Evolutionary conservation across 53 echinoderm and acorn worm species (phyloP).

Genomic region (Astropecten irregularis): DNA sequence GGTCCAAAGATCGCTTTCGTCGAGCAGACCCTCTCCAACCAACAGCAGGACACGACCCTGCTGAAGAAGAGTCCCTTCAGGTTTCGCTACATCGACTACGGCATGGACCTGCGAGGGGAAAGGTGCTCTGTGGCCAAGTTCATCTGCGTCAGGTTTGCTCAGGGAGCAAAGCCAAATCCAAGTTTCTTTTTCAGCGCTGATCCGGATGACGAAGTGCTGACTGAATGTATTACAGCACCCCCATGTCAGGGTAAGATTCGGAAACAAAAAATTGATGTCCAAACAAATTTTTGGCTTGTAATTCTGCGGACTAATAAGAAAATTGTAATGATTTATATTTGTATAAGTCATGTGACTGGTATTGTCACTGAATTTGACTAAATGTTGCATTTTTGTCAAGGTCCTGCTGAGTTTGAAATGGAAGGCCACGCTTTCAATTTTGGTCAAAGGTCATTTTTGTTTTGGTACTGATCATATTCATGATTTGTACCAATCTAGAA

Average conservation of each 20-base stretch:
- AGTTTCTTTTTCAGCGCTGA: slow-evolving; percentile 74
- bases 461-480: too few relatives aligned
- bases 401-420: too few relatives aligned
- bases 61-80: slow-evolving; percentile 63
- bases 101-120: slow-evolving; percentile 66
- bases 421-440: too few relatives aligned
- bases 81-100: slow-evolving; percentile 70
- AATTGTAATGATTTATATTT: too few relatives aligned
- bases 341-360: too few relatives aligned
- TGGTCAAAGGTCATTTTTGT: too few relatives aligned
- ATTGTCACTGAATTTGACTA: too few relatives aligned
- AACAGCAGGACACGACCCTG: slow-evolving; percentile 46
- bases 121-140: slow-evolving; percentile 67
- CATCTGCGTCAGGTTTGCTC: slow-evolving; percentile 71
- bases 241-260: slow-evolving; percentile 77
- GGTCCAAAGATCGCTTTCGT: slow-evolving; percentile 53
- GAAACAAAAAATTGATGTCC: not conserved
- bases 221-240: slow-evolving; percentile 67
- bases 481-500: too few relatives aligned
- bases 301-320: too few relatives aligned
- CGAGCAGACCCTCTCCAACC: slow-evolving; percentile 55
- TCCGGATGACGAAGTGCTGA: slow-evolving; percentile 68
- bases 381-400: too few relatives aligned
- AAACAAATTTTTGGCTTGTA: not conserved
- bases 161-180: slow-evolving; percentile 64